Percentiles rank a stretch among this genome's conserved stretches.
Conservation (phyloP, 2,888 invertebrate species). For the Dysmachus trigonus region DNA sequence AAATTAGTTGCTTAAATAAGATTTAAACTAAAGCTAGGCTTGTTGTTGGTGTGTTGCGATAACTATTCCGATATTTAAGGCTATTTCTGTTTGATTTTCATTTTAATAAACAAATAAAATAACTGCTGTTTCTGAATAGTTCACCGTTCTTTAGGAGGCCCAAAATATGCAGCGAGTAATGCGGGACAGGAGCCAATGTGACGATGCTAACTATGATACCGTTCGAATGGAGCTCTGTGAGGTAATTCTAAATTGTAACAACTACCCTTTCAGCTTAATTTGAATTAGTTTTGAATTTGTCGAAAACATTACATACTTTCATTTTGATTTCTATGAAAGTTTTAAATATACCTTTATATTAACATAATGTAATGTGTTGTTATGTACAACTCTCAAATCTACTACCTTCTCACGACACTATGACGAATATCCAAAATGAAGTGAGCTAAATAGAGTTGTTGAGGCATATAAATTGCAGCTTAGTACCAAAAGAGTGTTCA, state of each 20-base stretch:
- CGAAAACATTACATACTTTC: not conserved
- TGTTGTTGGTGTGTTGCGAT: not conserved
- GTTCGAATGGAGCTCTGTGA: constrained; percentile 83
- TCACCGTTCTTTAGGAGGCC: constrained; percentile 59
- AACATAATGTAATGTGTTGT: constrained; percentile 53
- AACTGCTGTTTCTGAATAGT: constrained; percentile 70
- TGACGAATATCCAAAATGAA: constrained; percentile 31
- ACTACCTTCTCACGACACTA: constrained; percentile 49
- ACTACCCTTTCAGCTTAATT: constrained; percentile 40
- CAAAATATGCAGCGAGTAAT: constrained; percentile 58
- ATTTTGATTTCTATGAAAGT: constrained; percentile 26
- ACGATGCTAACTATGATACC: constrained; percentile 77
- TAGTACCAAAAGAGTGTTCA: constrained; percentile 5
- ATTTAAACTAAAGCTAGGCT: not conserved
- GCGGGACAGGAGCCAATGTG: constrained; percentile 51
- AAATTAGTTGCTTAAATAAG: not conserved
- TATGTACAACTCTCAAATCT: constrained; percentile 52
- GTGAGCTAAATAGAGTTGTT: not conserved
- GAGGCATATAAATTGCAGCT: constrained; percentile 12
- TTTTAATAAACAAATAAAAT: constrained; percentile 58
- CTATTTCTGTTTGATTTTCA: not conserved
- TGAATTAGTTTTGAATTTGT: constrained; percentile 8
- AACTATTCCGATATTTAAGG: not conserved
- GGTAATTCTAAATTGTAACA: constrained; percentile 64
- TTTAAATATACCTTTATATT: constrained; percentile 50